These are phyloP conservation scores for Danionella cerebrum DNA, from an alignment of 2,113 vertebrate species.

Conservation along the genomic window DNA sequence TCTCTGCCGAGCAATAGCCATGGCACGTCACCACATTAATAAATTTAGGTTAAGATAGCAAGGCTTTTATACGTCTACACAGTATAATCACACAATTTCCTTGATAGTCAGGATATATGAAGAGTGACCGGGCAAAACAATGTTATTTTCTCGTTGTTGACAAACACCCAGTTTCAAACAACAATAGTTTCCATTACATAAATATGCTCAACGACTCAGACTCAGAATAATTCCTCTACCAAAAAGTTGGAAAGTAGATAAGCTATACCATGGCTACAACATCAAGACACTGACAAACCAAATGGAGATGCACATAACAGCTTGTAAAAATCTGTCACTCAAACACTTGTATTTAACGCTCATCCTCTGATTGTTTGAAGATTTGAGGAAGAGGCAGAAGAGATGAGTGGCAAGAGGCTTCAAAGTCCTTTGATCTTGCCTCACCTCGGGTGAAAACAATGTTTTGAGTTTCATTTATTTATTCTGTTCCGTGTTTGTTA, in stretches of 20 bases:
- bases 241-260: neutral
- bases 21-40: too few relatives aligned
- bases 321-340: slow-evolving; percentile 26
- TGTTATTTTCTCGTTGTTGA: too few relatives aligned
- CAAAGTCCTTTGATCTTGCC: slow-evolving; percentile 27
- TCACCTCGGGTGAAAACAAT: slow-evolving; percentile 7
- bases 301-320: slow-evolving; percentile 13
- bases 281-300: neutral
- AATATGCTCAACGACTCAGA: too few relatives aligned
- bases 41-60: too few relatives aligned
- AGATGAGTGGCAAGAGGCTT: slow-evolving; percentile 26
- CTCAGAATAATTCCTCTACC: neutral
- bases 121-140: too few relatives aligned
- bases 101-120: too few relatives aligned
- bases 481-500: slow-evolving; percentile 50
- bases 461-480: slow-evolving; percentile 51
- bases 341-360: slow-evolving; percentile 22
- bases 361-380: slow-evolving; percentile 25
- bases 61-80: too few relatives aligned
- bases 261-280: neutral
- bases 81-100: too few relatives aligned
- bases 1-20: too few relatives aligned
- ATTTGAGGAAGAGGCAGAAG: slow-evolving; percentile 6
- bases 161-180: too few relatives aligned
- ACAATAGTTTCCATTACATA: too few relatives aligned